Evolutionary conservation across 2,113 vertebrate genomes (phyloP).

Genomic region (Centropus bengalensis): DNA sequence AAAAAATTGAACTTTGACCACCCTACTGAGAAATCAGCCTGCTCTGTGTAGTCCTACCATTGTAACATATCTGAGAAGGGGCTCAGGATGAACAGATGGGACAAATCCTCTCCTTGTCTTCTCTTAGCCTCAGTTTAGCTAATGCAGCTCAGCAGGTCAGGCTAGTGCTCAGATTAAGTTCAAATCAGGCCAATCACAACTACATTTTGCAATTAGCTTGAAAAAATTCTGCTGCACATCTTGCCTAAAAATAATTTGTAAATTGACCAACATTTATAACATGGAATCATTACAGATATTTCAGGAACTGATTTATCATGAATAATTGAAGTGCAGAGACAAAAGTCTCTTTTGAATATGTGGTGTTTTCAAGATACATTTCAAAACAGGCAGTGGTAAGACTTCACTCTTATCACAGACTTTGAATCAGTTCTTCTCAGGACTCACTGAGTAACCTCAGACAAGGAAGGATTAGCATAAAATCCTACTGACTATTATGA

Average conservation of each 20-base stretch:
- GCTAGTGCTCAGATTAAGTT: not conserved
- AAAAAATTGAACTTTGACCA: not conserved
- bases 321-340: conserved; percentile 61
- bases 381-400: not conserved
- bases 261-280: conserved; percentile 33
- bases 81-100: not conserved
- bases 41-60: not conserved
- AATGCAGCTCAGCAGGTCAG: not conserved
- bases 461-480: not conserved
- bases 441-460: not conserved
- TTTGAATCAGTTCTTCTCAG: not conserved
- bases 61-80: not conserved
- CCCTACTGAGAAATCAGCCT: not conserved
- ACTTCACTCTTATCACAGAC: not conserved
- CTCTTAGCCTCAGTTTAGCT: not conserved
- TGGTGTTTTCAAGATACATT: not conserved
- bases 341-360: conserved; percentile 27
- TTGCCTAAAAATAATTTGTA: conserved; percentile 68
- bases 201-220: conserved; percentile 38
- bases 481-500: not conserved
- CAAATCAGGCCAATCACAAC: conserved; percentile 35
- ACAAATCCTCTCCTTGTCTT: not conserved
- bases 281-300: conserved; percentile 44
- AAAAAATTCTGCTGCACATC: conserved; percentile 37
- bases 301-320: conserved; percentile 60